phyloP scores from a whole-genome alignment of 2,113 vertebrate species.

The Chelonoidis abingdonii region DNA sequence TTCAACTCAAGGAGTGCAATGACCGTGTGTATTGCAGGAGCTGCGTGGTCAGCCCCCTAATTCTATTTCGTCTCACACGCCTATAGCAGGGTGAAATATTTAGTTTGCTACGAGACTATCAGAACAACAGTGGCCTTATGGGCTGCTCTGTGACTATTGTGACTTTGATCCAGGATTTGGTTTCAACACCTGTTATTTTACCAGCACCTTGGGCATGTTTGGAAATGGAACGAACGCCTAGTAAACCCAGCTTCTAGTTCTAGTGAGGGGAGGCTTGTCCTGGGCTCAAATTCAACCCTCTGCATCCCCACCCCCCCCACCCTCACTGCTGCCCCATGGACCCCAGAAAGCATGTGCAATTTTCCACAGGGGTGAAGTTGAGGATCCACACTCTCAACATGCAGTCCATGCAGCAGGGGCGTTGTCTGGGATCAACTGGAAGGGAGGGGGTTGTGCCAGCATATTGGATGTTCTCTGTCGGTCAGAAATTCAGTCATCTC shows the following conservation, averaged over 20 bases:
- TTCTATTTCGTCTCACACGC: background rate
- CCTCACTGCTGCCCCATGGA: background rate
- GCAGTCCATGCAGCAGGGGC: background rate
- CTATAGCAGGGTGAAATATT: background rate
- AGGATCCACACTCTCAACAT: no score
- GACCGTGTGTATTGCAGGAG: background rate
- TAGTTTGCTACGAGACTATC: background rate
- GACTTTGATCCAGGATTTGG: background rate
- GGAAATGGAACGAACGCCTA: background rate
- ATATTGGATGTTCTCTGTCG: background rate
- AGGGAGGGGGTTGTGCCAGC: background rate
- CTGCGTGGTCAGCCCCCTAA: rapidly evolving
- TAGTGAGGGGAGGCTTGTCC: background rate
- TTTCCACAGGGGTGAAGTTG: background rate
- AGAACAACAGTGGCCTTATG: background rate
- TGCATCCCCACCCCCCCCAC: background rate
- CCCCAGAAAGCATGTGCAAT: background rate
- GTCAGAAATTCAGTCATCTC: background rate
- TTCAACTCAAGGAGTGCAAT: background rate
- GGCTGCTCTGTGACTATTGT: rapidly evolving
- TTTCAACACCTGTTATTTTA: background rate
- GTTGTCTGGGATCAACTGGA: background rate
- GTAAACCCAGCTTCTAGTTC: background rate
- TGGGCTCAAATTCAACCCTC: background rate
- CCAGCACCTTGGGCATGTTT: background rate